phyloP scores from a whole-genome alignment of 30 jellyfish, hydroid and myxozoan genomes.

The Hydractinia echinata region DNA sequence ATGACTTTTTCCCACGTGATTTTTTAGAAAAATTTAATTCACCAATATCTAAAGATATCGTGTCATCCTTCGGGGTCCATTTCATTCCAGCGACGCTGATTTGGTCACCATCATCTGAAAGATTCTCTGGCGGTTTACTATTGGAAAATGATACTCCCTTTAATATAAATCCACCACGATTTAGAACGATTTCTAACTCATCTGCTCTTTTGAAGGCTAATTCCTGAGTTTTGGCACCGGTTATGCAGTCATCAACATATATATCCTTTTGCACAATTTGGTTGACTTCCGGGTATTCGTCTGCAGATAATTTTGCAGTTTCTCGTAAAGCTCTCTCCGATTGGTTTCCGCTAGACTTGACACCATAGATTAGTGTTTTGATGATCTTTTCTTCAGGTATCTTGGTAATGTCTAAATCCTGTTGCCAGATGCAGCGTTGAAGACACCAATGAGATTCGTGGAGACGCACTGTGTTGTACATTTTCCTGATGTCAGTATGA shows the following conservation, averaged over 20 bases:
- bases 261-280: slow-evolving; percentile 15
- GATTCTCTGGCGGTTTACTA: background rate
- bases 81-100: background rate
- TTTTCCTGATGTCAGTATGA: background rate
- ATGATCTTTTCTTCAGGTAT: slow-evolving; percentile 14
- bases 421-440: too few relatives aligned
- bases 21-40: too few relatives aligned
- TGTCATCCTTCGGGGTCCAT: too few relatives aligned
- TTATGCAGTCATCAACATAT: slow-evolving; percentile 21
- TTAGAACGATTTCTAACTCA: slow-evolving; percentile 5
- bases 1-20: background rate
- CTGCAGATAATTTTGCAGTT: background rate
- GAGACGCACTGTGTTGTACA: slow-evolving; percentile 20
- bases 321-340: background rate
- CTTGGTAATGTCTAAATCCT: background rate
- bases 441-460: background rate
- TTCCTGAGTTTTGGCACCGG: slow-evolving; percentile 4
- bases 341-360: too few relatives aligned
- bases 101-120: too few relatives aligned
- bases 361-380: background rate
- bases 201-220: slow-evolving; percentile 19
- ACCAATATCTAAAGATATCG: too few relatives aligned
- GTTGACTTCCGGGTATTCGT: background rate
- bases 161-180: slow-evolving; percentile 12
- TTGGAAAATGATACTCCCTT: background rate